Evolutionary conservation across 2,113 vertebrate species (phyloP).

Genomic region (Tricholaema leucomelas): DNA sequence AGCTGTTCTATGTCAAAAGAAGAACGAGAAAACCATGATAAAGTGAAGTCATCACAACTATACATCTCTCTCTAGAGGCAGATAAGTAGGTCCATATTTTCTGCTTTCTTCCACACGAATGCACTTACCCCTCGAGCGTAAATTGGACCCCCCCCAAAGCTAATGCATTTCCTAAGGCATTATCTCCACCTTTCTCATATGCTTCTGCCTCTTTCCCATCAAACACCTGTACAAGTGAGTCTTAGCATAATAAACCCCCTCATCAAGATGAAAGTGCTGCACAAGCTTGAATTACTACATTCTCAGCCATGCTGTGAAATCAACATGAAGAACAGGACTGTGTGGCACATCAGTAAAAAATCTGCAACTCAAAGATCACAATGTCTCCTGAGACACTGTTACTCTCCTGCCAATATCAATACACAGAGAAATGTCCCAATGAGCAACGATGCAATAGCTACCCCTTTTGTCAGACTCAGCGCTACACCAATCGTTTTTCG

Average conservation of each 20-base stretch:
- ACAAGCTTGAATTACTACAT: not conserved
- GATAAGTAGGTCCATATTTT: not conserved
- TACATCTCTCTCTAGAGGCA: not conserved
- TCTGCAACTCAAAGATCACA: not conserved
- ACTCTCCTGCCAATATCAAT: not conserved
- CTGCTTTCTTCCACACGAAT: not conserved
- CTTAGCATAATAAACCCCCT: not conserved
- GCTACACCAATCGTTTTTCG: not conserved
- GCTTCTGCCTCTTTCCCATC: not conserved
- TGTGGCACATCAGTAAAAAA: not conserved
- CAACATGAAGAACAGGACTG: not conserved
- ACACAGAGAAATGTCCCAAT: not conserved
- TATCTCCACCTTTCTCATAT: not conserved
- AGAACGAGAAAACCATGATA: not conserved
- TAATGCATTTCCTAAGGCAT: not conserved
- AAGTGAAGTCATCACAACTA: not conserved
- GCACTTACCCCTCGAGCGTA: not conserved
- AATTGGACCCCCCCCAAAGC: not conserved
- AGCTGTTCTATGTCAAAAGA: not conserved
- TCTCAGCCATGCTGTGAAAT: not conserved
- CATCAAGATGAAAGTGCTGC: not conserved
- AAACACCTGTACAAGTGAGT: not conserved
- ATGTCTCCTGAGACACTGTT: not conserved
- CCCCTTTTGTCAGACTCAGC: not conserved
- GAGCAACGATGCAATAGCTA: not conserved